Evolutionary conservation across 1,140 invertebrate species (phyloP), one percentile per base, ranked within the genome.

Genomic region (Maniola jurtina): DNA sequence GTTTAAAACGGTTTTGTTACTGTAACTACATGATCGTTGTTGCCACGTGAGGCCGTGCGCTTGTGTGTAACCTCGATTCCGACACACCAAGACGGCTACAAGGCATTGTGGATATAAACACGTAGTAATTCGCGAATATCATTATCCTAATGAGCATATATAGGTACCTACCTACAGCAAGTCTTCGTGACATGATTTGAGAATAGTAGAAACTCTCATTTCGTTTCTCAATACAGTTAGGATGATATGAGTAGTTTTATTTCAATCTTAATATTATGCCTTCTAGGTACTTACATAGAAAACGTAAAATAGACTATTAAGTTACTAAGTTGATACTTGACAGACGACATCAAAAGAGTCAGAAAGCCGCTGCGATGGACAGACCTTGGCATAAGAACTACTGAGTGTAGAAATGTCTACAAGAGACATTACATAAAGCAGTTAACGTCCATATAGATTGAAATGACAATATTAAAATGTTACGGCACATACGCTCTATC

Each of bases 1-100:
- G 52, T 13, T 15, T 71, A 40, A 35, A 48, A 62, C 75, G 72
- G 86, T 40, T 74, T 55, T 15, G 70, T 78, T 73, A 77, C 61
- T 74, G 83, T 86, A 80, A 81, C 75, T 80, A 81, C 80, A 77
- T 82, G 82, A 82, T 79, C 78, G 79, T 86, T 88, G 88, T 90
- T 90, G 81, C 86, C 80, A 89, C 81, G 86, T 81, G 76, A 86
- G 83, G 75, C 73, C 75, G 68, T 75, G 64, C 72, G 77, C 76
- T 67, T 81, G 83, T 88, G 84, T 88, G 86, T 86, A 88, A 86
- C 86, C 86, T 84, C 86, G 84, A 86, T 88, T 87, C 80, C 80
- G 80, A 86, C 87, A 86, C 84, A 85, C 83, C 75, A 77, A 75
- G 75, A 79, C 14, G 48, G 2, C 54, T 68, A 72, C 69, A 75